Evolutionary conservation across 2,888 invertebrate species (phyloP).

Genomic region (Sinodicranocentrus sp.): DNA sequence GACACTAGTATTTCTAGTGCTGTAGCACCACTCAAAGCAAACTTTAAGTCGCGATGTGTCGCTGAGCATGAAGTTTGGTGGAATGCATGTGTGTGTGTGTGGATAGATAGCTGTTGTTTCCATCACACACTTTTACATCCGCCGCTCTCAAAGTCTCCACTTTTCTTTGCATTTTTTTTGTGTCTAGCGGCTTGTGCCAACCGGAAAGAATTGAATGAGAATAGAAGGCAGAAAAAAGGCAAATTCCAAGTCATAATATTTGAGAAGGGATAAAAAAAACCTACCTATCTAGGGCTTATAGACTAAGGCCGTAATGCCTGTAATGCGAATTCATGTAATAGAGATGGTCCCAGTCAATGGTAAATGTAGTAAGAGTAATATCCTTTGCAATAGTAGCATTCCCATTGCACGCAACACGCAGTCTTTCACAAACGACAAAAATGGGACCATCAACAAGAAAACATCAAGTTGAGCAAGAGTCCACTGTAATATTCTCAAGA

Average conservation of each 20-base stretch:
- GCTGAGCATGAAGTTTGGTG: not conserved
- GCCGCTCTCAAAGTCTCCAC: not conserved
- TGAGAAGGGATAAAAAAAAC: not conserved
- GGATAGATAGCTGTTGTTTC: not conserved
- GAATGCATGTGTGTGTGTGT: not conserved
- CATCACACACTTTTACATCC: not conserved
- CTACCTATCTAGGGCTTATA: not conserved
- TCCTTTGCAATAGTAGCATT: not conserved
- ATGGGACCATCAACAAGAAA: not conserved
- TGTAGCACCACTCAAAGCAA: not conserved
- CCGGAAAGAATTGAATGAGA: not conserved
- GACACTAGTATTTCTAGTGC: not conserved
- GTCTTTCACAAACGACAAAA: not conserved
- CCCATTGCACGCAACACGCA: not conserved
- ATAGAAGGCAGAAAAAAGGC: not conserved
- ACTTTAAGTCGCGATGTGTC: not conserved
- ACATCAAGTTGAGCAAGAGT: not conserved
- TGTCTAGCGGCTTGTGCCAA: not conserved
- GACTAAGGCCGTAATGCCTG: not conserved
- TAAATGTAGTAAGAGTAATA: not conserved
- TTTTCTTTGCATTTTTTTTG: not conserved
- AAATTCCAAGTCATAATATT: not conserved
- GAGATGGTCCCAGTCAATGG: not conserved
- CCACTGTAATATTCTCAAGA: not conserved
- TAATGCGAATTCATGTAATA: not conserved